Evolutionary conservation across 2,888 invertebrate species (phyloP).

Genomic region (Drosophila mulleri): DNA sequence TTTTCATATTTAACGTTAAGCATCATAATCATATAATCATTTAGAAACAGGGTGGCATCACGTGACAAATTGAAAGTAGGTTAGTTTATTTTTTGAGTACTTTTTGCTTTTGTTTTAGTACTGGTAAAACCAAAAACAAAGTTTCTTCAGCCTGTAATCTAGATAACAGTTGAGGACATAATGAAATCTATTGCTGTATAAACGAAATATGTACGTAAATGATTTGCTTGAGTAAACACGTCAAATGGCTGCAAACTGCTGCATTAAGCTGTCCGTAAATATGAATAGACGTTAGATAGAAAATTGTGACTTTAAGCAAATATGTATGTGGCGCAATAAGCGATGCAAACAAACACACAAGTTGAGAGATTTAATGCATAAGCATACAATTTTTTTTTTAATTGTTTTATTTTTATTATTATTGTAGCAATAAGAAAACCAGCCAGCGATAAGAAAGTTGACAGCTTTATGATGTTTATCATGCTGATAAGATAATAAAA

Average conservation of each 20-base stretch:
- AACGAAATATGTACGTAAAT: conserved; percentile 37
- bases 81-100: neutral
- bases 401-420: conserved; percentile 22
- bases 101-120: neutral
- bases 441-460: conserved; percentile 60
- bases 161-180: conserved; percentile 37
- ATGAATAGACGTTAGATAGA: conserved; percentile 32
- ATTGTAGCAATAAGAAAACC: conserved; percentile 28
- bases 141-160: conserved; percentile 1
- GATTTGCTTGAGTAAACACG: conserved; percentile 42
- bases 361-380: conserved; percentile 41
- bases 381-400: conserved; percentile 34
- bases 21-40: neutral
- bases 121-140: conserved; percentile 13
- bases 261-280: conserved; percentile 47
- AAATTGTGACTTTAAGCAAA: conserved; percentile 33
- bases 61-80: conserved; percentile 24
- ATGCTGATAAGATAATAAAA: conserved; percentile 45
- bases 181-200: conserved; percentile 12
- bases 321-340: conserved; percentile 30
- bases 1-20: conserved; percentile 14
- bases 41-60: conserved; percentile 11
- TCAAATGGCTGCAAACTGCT: conserved; percentile 42
- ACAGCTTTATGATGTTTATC: conserved; percentile 36
- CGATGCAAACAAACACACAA: conserved; percentile 18